phyloP scores from a whole-genome alignment of 2,797 vertebrate species.

The Tarsius wallacei region DNA sequence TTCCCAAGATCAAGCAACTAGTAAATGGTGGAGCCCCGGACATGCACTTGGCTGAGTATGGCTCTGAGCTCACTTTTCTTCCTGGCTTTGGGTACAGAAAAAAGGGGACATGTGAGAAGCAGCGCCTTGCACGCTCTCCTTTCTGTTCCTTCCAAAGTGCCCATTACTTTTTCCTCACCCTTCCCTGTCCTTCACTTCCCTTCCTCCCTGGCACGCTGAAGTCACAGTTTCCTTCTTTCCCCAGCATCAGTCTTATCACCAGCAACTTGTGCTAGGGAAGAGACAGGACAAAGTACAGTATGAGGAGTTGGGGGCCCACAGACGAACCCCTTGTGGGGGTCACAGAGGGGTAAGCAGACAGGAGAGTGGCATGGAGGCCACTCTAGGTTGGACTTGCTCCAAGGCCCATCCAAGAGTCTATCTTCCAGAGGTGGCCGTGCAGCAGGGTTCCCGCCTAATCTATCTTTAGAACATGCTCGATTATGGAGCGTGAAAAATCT shows the following conservation, averaged over 20 bases:
- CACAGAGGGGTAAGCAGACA: neutral
- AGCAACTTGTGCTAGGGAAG: neutral
- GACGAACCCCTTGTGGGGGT: neutral
- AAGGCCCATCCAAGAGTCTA: fast-evolving
- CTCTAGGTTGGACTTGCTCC: neutral
- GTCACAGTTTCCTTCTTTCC: neutral
- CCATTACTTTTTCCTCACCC: neutral
- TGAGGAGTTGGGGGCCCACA: neutral
- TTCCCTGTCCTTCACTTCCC: neutral
- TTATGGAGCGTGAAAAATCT: neutral
- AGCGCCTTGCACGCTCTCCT: neutral
- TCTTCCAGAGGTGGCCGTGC: neutral
- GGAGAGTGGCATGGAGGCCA: neutral
- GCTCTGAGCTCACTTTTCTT: neutral
- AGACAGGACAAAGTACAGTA: neutral
- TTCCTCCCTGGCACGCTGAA: neutral
- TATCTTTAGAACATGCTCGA: fast-evolving
- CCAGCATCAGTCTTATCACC: neutral
- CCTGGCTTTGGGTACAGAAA: neutral
- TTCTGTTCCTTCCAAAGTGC: neutral
- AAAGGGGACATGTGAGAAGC: fast-evolving
- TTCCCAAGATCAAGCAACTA: neutral
- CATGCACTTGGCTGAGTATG: too few species aligned
- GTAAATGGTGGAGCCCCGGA: neutral
- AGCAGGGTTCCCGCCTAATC: neutral